These are phyloP conservation scores for Balaeniceps rex DNA, from an alignment of 2,113 vertebrate genomes.

Conservation along the genomic window DNA sequence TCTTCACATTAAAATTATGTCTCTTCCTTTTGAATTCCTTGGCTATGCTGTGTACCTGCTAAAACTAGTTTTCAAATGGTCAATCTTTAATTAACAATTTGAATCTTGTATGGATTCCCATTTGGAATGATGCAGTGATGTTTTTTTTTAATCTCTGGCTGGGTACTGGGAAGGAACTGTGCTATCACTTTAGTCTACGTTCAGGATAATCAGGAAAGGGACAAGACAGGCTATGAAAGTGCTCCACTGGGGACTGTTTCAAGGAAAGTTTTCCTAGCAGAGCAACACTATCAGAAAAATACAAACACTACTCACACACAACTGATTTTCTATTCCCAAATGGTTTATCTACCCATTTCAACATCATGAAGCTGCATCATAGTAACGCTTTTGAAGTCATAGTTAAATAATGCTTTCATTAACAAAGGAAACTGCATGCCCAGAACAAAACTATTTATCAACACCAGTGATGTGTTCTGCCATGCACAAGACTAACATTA, in stretches of 20 bases:
- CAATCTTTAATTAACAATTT: background rate
- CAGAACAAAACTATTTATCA: background rate
- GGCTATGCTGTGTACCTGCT: background rate
- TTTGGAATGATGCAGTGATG: background rate
- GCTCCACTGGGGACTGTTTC: background rate
- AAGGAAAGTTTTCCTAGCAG: background rate
- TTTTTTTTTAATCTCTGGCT: background rate
- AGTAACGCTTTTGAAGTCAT: background rate
- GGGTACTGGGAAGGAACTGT: background rate
- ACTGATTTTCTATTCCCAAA: background rate
- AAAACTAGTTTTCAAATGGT: background rate
- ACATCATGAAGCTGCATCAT: background rate
- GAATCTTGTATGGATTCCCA: background rate
- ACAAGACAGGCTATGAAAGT: background rate
- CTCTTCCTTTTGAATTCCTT: background rate
- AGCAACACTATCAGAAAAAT: background rate
- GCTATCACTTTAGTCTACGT: background rate
- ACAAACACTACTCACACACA: background rate
- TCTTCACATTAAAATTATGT: background rate
- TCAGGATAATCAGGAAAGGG: background rate
- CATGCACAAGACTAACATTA: background rate
- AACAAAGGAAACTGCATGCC: background rate
- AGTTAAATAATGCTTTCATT: background rate
- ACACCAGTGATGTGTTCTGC: background rate
- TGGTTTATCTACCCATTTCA: background rate